phyloP scores from a whole-genome alignment of 2,797 vertebrate species.

The Arnoldichthys spilopterus region DNA sequence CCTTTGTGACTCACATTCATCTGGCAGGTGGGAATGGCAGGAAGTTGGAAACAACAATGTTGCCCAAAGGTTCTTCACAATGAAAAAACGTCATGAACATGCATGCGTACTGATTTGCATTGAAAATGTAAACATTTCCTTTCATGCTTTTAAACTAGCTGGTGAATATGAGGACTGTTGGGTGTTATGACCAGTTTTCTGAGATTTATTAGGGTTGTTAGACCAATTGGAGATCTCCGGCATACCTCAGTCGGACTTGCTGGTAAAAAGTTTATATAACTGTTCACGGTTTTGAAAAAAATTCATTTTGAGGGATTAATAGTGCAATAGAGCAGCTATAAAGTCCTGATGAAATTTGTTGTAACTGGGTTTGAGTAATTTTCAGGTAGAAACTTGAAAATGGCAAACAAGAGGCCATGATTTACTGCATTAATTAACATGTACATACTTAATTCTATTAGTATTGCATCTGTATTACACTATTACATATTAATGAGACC shows the following conservation, averaged over 20 bases:
- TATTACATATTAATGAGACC: too few species aligned
- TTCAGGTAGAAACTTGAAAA: background rate
- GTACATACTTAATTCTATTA: background rate
- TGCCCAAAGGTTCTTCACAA: conserved; percentile 1
- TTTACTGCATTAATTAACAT: background rate
- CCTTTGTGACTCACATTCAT: conserved; percentile 34
- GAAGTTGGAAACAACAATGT: conserved; percentile 25
- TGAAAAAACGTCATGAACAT: background rate
- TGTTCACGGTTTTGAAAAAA: background rate
- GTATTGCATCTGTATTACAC: too few species aligned
- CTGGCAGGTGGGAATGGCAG: conserved; percentile 56
- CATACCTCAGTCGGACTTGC: background rate
- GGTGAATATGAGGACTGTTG: background rate
- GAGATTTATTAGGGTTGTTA: too few species aligned
- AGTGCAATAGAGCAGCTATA: background rate
- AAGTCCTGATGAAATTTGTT: background rate
- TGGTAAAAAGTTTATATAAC: background rate
- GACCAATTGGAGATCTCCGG: background rate
- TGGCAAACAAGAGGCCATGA: background rate
- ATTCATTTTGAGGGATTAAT: background rate
- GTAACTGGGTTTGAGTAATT: background rate
- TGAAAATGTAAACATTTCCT: background rate
- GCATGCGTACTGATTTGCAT: too few species aligned
- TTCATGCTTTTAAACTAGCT: background rate
- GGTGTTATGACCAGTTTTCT: background rate